Conservation (phyloP, 2,888 invertebrate genomes). For the Drosophila ustulata region DNA sequence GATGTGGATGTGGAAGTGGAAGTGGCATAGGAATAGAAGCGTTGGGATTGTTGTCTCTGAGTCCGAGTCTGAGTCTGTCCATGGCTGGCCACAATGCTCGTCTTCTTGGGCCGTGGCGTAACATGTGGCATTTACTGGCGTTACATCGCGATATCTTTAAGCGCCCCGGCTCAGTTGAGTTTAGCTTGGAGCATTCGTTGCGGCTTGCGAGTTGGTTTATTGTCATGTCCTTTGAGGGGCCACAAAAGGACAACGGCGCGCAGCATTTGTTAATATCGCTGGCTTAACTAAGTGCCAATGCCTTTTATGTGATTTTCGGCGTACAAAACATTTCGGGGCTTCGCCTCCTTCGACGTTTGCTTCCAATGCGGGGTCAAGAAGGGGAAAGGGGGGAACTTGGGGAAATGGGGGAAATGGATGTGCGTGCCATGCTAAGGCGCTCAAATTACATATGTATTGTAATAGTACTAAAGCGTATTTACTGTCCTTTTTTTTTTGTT, state of each 20-base stretch:
- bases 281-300: constrained; percentile 79
- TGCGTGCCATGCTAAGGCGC: constrained; percentile 10
- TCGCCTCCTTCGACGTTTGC: no score
- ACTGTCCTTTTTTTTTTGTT: constrained; percentile 29
- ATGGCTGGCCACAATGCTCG: constrained; percentile 51
- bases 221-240: constrained; percentile 52
- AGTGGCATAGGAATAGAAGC: constrained; percentile 17
- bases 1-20: constrained; percentile 39
- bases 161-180: constrained; percentile 26
- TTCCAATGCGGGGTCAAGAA: no score
- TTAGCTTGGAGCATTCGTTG: constrained; percentile 49
- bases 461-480: constrained; percentile 48
- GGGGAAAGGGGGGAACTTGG: neutral
- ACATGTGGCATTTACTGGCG: constrained; percentile 72
- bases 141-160: constrained; percentile 55
- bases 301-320: constrained; percentile 75
- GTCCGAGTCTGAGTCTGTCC: neutral
- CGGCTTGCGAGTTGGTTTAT: constrained; percentile 59
- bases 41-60: constrained; percentile 36
- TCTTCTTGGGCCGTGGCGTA: constrained; percentile 34
- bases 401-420: neutral
- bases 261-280: constrained; percentile 78
- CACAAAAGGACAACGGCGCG: constrained; percentile 51
- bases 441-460: constrained; percentile 37
- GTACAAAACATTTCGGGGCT: constrained; percentile 6